Conservation (phyloP, 2,797 vertebrate species). For the Martes flavigula region DNA sequence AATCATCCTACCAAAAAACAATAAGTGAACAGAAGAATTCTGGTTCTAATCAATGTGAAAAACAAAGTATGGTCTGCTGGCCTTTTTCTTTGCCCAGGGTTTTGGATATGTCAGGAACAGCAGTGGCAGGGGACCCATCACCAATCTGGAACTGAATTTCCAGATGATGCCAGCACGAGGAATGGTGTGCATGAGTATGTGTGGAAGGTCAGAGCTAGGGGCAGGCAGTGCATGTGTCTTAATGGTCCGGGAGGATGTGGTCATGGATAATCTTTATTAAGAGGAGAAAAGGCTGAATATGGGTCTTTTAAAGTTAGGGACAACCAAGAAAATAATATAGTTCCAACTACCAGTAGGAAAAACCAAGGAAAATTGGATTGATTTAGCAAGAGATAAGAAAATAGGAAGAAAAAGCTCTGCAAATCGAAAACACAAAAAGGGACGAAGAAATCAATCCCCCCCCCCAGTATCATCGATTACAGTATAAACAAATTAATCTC, state of each 20-base stretch:
- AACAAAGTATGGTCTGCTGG: not conserved
- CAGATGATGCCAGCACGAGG: not conserved
- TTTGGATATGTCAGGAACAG: not conserved
- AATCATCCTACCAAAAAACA: not conserved
- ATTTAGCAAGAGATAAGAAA: not conserved
- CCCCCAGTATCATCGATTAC: not conserved
- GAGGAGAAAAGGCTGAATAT: not conserved
- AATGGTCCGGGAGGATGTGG: not conserved
- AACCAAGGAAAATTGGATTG: not conserved
- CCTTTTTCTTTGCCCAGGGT: not conserved
- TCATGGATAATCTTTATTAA: not conserved
- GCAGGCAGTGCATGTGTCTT: not conserved
- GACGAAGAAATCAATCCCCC: not conserved
- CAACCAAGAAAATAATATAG: not conserved
- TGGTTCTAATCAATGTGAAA: not conserved
- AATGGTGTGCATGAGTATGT: not conserved
- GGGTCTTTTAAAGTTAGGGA: not conserved
- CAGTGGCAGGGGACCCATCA: not conserved
- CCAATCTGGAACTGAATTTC: not conserved
- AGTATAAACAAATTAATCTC: constrained; percentile 7
- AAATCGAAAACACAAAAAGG: not conserved
- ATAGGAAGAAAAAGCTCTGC: not conserved
- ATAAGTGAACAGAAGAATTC: not conserved
- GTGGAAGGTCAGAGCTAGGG: not conserved
- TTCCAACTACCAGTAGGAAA: not conserved